A percentile compares a stretch with the other conserved stretches of the same genome.
Conservation (phyloP, 2,113 vertebrate species). For the Pycnonotus jocosus region DNA sequence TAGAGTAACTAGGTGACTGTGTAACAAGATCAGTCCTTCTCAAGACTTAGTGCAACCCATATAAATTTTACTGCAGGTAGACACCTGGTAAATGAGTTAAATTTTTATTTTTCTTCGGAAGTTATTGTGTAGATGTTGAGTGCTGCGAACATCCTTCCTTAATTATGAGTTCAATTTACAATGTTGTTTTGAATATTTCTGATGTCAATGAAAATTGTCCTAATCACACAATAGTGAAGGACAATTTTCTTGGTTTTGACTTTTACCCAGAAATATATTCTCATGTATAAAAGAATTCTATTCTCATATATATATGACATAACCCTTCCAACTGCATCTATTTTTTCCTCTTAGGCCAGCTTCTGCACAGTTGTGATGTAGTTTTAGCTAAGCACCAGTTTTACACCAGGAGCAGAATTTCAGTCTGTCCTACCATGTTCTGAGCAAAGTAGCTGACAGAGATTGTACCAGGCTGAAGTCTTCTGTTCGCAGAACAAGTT, state of each 20-base stretch:
- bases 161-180: background rate
- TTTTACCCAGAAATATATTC: background rate
- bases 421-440: background rate
- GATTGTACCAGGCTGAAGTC: background rate
- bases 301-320: background rate
- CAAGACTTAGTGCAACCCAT: background rate
- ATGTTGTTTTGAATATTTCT: background rate
- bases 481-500: background rate
- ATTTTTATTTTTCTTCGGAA: background rate
- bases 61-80: background rate
- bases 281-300: background rate
- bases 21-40: background rate
- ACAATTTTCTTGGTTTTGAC: background rate
- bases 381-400: background rate
- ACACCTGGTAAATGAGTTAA: background rate
- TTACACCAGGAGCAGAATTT: background rate
- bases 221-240: background rate
- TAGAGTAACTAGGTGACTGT: background rate
- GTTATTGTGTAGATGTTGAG: background rate
- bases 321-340: background rate
- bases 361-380: background rate
- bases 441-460: background rate
- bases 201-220: background rate
- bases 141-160: background rate
- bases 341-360: background rate